Evolutionary conservation across 2,888 invertebrate genomes (phyloP).

Genomic region (Barypeithes pellucidus): DNA sequence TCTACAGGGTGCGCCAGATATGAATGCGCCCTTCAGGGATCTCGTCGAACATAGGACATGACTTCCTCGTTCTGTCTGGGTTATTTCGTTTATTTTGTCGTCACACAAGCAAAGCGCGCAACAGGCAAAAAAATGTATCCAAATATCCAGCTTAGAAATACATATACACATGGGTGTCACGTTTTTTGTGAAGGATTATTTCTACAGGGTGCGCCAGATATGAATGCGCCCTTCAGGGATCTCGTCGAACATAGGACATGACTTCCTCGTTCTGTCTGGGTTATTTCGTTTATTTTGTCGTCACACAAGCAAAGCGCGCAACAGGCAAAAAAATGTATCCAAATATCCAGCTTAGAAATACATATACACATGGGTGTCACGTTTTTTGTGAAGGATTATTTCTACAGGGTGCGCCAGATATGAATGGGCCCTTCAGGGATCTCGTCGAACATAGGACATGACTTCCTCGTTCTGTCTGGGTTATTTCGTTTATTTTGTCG

Average conservation of each 20-base stretch:
- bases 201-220: too few species aligned
- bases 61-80: constrained; percentile 13
- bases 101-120: background rate
- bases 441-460: too few species aligned
- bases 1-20: too few species aligned
- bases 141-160: background rate
- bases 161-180: too few species aligned
- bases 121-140: background rate
- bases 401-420: too few species aligned
- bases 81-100: constrained; percentile 9
- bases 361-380: too few species aligned
- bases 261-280: constrained; percentile 7
- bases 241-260: too few species aligned
- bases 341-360: background rate
- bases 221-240: too few species aligned
- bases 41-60: constrained; percentile 39
- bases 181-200: too few species aligned
- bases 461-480: constrained; percentile 7
- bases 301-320: background rate
- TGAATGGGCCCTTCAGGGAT: too few species aligned
- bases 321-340: background rate
- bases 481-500: constrained; percentile 3
- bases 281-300: constrained; percentile 3
- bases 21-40: too few species aligned
- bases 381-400: too few species aligned